phyloP scores from a whole-genome alignment of 2,113 vertebrate genomes.

The Eclectus roratus region DNA sequence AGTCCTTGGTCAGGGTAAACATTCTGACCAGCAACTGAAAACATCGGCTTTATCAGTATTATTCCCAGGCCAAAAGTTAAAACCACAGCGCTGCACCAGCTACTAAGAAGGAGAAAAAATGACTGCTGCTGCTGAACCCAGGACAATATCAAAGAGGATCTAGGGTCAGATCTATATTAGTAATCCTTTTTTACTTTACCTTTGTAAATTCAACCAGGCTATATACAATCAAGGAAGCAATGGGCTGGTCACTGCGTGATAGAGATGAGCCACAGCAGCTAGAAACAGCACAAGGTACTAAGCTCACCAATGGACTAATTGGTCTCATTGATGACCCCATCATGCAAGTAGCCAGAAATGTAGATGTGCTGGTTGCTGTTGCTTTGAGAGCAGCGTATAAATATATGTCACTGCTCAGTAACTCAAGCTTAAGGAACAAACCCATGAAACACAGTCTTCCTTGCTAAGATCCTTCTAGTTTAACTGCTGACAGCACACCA shows the following conservation, averaged over 20 bases:
- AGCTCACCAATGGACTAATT: not conserved
- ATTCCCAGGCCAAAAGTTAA: too few relatives aligned
- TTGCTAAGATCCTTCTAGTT: not conserved
- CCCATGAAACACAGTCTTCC: not conserved
- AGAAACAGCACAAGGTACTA: not conserved
- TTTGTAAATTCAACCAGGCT: not conserved
- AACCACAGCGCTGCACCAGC: too few relatives aligned
- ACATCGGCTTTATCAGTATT: too few relatives aligned
- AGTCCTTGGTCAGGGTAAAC: too few relatives aligned
- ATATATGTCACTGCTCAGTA: not conserved
- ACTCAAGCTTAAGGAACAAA: not conserved
- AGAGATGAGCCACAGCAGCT: not conserved
- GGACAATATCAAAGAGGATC: not conserved
- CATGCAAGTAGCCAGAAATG: not conserved
- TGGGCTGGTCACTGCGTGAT: not conserved
- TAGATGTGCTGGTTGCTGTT: not conserved
- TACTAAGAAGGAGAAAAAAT: too few relatives aligned
- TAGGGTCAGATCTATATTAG: not conserved
- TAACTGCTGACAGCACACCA: not conserved
- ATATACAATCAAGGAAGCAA: not conserved
- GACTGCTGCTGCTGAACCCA: too few relatives aligned
- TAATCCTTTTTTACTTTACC: not conserved
- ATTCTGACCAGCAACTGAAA: too few relatives aligned
- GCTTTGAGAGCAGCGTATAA: not conserved
- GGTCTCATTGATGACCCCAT: not conserved